Base-by-base conservation (phyloP, 2,888 invertebrate species). In the Andrena praecox region DNA sequence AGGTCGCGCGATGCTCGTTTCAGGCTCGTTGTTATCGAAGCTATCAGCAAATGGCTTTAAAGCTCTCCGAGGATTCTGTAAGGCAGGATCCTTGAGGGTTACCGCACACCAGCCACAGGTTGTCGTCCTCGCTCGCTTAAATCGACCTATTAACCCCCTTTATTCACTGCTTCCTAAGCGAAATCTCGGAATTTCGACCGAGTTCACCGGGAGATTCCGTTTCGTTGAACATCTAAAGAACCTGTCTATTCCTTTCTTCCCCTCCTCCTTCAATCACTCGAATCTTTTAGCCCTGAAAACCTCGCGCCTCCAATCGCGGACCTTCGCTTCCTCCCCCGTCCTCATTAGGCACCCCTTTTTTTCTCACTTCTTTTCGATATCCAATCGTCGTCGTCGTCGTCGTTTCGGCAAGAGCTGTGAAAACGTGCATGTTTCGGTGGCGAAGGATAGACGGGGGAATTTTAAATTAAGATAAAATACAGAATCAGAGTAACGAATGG, bases 71-170 rank as follows among this genome's bases (percentile, higher is more conserved):
- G 68, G 77, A 76, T 77, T 80, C 69, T 62, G 76, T 64, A 84
- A 84, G 66, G 71, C 48, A 72, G 71, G 64, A 86, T 80, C 64
- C 87, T 84, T 73, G 80, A 84, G 77, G 87, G 77, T 77, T 75
- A 59, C 71, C 66, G 72, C 81, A 68, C 74, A 77, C 72, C 86
- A 88, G 88, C 87, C 89, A 90, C 90, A 89, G 90, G 89, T 90
- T 89, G 90, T 85, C 87, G 89, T 85, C 72, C 70, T 67, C 68
- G 68, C 77, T 87, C 77, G 84, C 79, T 82, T 84, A 85, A 87
- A 85, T 76, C 83, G 77, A 87, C 77, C 86, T 84, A 86, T 86
- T 87, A 86, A 86, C 78, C 74, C 72, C 78, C 72, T 79, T 81
- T 81, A 82, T 81, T 82, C 81, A 56, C 20, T 56, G 71, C 71